phyloP scores from a whole-genome alignment of 2,113 vertebrate species.

The Rhabdornis inornatus region DNA sequence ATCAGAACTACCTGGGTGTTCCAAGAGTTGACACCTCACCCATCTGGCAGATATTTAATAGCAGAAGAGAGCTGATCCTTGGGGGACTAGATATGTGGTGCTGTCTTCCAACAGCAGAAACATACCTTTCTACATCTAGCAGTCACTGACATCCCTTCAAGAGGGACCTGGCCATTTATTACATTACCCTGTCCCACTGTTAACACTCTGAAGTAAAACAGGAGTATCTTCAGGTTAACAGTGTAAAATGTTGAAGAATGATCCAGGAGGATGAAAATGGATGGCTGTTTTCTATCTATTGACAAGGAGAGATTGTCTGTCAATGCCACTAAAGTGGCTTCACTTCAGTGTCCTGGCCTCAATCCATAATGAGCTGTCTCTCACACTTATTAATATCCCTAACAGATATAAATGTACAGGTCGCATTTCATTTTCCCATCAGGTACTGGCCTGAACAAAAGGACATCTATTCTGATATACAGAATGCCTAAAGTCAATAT shows the following conservation, averaged over 20 bases:
- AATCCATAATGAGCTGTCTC: background rate
- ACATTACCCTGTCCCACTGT: background rate
- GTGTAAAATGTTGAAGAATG: background rate
- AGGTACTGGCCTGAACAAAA: background rate
- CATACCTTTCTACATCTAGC: background rate
- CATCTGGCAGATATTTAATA: background rate
- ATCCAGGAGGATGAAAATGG: background rate
- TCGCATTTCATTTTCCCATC: background rate
- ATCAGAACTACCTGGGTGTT: background rate
- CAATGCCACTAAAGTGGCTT: background rate
- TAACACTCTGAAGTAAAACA: background rate
- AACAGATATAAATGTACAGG: background rate
- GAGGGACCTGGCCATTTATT: background rate
- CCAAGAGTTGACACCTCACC: background rate
- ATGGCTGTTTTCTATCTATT: background rate
- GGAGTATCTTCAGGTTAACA: background rate
- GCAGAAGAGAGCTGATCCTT: background rate
- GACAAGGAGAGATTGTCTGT: background rate
- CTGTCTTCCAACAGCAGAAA: background rate
- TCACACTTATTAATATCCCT: background rate
- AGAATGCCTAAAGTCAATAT: background rate
- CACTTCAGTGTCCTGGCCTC: background rate
- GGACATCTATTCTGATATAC: background rate
- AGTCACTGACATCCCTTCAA: background rate
- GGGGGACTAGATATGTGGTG: background rate